These are phyloP conservation scores for Seladonia tumulorum DNA, from an alignment of 2,888 invertebrate species.

Conservation along the genomic window DNA sequence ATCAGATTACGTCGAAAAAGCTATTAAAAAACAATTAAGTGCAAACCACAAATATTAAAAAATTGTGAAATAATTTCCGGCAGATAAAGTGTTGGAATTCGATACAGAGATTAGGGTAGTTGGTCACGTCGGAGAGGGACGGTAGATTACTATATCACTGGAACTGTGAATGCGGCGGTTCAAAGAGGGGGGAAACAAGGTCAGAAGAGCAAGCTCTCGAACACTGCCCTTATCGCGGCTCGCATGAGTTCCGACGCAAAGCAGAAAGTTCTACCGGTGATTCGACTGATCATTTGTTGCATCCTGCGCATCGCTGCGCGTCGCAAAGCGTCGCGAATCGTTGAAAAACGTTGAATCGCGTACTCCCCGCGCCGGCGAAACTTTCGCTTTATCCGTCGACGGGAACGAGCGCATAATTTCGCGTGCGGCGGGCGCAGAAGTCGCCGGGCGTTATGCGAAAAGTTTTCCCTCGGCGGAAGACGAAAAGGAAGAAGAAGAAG, in stretches of 20 bases:
- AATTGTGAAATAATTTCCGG: too few relatives aligned
- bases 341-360: neutral
- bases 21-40: too few relatives aligned
- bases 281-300: too few relatives aligned
- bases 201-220: neutral
- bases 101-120: too few relatives aligned
- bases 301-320: too few relatives aligned
- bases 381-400: conserved; percentile 58
- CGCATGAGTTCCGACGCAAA: too few relatives aligned
- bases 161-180: neutral
- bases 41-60: too few relatives aligned
- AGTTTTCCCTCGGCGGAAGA: conserved; percentile 56
- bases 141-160: too few relatives aligned
- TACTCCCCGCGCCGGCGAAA: conserved; percentile 37
- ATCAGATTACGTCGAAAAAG: too few relatives aligned
- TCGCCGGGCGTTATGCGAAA: conserved; percentile 66
- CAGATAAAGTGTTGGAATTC: too few relatives aligned
- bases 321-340: neutral
- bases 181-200: neutral
- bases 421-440: conserved; percentile 35
- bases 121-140: too few relatives aligned
- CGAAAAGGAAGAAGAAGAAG: conserved; percentile 4
- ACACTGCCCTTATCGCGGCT: neutral
- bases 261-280: too few relatives aligned
- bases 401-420: conserved; percentile 64